Evolutionary conservation across 2,797 vertebrate species (phyloP).

Genomic region (Artibeus lituratus): DNA sequence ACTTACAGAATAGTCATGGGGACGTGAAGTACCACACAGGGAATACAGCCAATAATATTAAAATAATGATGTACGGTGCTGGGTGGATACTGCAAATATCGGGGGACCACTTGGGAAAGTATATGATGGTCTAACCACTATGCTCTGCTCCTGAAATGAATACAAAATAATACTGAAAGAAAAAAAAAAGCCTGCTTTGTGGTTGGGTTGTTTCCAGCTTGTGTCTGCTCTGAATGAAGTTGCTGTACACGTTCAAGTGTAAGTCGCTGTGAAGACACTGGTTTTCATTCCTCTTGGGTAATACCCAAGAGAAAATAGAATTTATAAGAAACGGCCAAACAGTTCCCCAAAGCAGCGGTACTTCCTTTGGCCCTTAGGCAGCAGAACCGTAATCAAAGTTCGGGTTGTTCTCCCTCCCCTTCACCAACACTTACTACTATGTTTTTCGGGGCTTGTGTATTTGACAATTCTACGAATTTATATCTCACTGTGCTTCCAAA

Average conservation of each 20-base stretch:
- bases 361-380: no score
- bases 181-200: not conserved
- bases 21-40: not conserved
- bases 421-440: not conserved
- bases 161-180: not conserved
- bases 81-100: not conserved
- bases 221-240: not conserved
- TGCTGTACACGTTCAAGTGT: accelerated
- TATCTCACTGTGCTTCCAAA: not conserved
- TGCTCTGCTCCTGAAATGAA: not conserved
- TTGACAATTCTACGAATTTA: not conserved
- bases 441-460: not conserved
- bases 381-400: accelerated
- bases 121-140: not conserved
- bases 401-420: accelerated
- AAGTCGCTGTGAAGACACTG: not conserved
- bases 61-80: not conserved
- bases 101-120: not conserved
- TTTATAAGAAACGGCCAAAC: not conserved
- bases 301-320: not conserved
- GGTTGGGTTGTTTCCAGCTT: not conserved
- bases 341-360: accelerated
- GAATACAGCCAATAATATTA: not conserved
- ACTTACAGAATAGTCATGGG: not conserved
- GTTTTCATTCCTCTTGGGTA: not conserved